These are phyloP conservation scores for Steinernema khuongi DNA, from an alignment of 1,140 invertebrate genomes.

Conservation along the genomic window DNA sequence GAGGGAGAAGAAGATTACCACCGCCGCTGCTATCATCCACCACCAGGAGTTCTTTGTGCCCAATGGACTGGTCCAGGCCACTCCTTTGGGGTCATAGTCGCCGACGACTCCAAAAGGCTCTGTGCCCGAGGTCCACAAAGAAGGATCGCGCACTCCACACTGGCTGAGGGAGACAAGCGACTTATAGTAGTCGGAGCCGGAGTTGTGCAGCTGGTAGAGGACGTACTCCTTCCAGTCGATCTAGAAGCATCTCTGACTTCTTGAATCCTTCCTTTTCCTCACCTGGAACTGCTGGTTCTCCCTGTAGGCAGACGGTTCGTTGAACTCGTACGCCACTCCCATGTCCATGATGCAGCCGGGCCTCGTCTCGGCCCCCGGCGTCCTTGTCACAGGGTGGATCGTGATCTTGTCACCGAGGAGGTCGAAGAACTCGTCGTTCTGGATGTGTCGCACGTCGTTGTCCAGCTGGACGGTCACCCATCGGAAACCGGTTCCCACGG, in stretches of 20 bases:
- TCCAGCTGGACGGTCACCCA: not conserved
- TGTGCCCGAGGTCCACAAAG: not conserved
- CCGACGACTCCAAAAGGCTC: not conserved
- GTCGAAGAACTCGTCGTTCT: not conserved
- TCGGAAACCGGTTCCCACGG: not conserved
- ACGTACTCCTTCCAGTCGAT: slow-evolving; percentile 2
- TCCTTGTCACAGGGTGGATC: not conserved
- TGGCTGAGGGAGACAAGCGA: not conserved
- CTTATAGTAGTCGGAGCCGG: not conserved
- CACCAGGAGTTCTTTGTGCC: not conserved
- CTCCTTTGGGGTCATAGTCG: not conserved
- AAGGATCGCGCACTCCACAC: not conserved
- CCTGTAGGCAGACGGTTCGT: too few species aligned
- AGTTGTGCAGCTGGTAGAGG: not conserved
- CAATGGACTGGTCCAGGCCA: not conserved
- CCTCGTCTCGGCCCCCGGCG: not conserved
- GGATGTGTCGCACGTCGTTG: not conserved
- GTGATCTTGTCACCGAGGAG: not conserved
- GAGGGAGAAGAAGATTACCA: not conserved
- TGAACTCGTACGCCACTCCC: not conserved
- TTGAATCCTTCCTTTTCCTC: too few species aligned
- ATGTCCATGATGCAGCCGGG: not conserved
- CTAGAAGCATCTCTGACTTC: too few species aligned
- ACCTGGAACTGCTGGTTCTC: too few species aligned
- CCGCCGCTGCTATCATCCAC: not conserved